Evolutionary conservation across 2,113 vertebrate species (phyloP), one percentile per base, ranked within the genome.

Genomic region (Eupsittula cactorum): DNA sequence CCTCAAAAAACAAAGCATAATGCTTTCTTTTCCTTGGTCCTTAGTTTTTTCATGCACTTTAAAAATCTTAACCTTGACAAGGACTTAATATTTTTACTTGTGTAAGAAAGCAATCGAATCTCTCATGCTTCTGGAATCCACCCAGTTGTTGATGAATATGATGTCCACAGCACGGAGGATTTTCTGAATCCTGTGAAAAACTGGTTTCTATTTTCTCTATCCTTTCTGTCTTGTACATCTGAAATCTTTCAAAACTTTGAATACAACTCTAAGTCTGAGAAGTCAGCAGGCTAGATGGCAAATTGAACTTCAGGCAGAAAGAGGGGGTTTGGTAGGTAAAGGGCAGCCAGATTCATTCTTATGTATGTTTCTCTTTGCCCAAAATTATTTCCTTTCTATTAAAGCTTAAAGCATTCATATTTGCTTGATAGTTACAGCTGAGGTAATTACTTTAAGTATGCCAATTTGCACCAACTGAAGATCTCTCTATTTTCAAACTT

Each of bases 41-140:
- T 76, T 27, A 31, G 4, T 69, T 90, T 93, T 86, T 21, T 86
- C 20, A 52, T 24, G 13, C 10, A 46, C 23, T 78, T 90, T 69
- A 83, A 78, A 81, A 67, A 50, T 81, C 46, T 70, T 86, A 77
- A 83, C 62, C 41, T 67, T 94, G 82, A 63, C 44, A 63, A 85
- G 33, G 37, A 37, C 49, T 83, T 74, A 25, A 19, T 71, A 25
- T 9, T 79, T 42, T 74, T 92, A 44, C 20, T 76, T 16, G 7
- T 57, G 19, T 37, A 46, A 90, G 46, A 59, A 90, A 65, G 27
- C 33, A 80, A 49, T n/a, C 21, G 59, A 64, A 70, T 19, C 13
- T 92, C 31, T 68, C 31, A 24, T 14, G 16, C 10, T 60, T 27
- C 18, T 33, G 63, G 18, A 62, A 7, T 74, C 47, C 79, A 18